Evolutionary conservation across 2,113 vertebrate genomes (phyloP), one percentile per base, ranked within the genome.

Genomic region (Phalacrocorax carbo): DNA sequence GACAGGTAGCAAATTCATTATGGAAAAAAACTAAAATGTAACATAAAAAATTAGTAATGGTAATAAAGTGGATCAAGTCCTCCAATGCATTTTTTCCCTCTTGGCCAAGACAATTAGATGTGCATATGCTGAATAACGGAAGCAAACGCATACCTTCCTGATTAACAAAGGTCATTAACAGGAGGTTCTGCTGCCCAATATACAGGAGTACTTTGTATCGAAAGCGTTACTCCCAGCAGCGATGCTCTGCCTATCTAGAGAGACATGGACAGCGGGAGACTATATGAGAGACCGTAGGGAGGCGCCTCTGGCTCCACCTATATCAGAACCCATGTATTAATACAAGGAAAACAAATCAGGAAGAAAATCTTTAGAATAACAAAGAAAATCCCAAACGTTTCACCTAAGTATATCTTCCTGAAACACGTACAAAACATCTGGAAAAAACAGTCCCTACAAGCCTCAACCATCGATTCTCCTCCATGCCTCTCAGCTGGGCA

Each of bases 231-330:
- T 77, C 29, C 21, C 36, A 82, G 13, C 34, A 82, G 2, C 4
- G 22, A 76, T 15, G 38, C 42, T 84, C 14, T 34, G 10, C 40
- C 14, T 51, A 51, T 14, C 7, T 7, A 54, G 3, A 91, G 44
- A 84, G 6, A 68, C 0, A 3, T 4, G 29, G 38, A 69, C 36
- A 34, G 6, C 30, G 0, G 11, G 54, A 90, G 54, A 57, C 13
- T 17, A 1, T 11, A 20, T 8, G 36, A 80, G 29, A 73, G 14
- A 58, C 13, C 4, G 30, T 0, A 12, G 3, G 55, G 40, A 38
- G 7, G 11, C 21, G 30, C 13, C 29, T 48, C 36, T 70, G 60
- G 18, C 46, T 79, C 61, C 38, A 57, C 13, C 13, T 44, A 1
- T 68, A 55, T 22, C 58, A 77, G 30, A 76, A 81, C 11, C 3